These are phyloP conservation scores for Propithecus coquereli DNA, from an alignment of 2,113 vertebrate genomes.

Conservation along the genomic window DNA sequence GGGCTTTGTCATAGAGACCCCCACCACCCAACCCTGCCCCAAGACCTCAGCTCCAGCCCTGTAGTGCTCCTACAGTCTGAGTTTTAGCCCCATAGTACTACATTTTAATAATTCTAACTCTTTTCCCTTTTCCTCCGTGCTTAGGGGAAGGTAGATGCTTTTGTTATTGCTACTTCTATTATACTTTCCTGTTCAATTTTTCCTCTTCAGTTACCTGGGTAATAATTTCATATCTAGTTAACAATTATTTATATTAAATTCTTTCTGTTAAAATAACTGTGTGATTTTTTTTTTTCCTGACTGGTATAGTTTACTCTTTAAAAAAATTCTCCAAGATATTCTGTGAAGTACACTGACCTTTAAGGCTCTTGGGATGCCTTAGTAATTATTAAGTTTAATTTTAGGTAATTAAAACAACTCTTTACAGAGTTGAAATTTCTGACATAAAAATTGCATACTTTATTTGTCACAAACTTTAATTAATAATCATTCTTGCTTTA, in stretches of 20 bases:
- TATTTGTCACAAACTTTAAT: slow-evolving; percentile 48
- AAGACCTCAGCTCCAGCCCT: neutral
- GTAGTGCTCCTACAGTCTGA: neutral
- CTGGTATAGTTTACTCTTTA: neutral
- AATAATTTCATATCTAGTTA: neutral
- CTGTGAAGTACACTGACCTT: slow-evolving; percentile 20
- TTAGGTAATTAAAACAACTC: slow-evolving; percentile 54
- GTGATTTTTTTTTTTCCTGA: neutral
- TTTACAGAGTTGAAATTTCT: slow-evolving; percentile 15
- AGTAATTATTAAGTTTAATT: slow-evolving; percentile 58
- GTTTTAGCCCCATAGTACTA: neutral
- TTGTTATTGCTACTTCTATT: neutral
- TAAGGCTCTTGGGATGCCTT: slow-evolving; percentile 1
- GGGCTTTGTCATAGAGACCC: too few relatives aligned
- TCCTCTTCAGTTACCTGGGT: neutral
- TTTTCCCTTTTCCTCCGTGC: neutral
- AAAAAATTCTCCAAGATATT: slow-evolving; percentile 2
- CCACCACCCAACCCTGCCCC: too few relatives aligned
- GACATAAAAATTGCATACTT: slow-evolving; percentile 26
- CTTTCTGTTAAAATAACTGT: neutral
- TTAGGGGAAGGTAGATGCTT: neutral
- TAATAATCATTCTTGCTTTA: slow-evolving; percentile 26
- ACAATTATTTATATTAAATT: neutral
- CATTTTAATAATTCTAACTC: neutral
- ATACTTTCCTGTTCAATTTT: neutral